Base-by-base conservation (phyloP, 2,113 vertebrate genomes). In the Indicator maculatus region DNA sequence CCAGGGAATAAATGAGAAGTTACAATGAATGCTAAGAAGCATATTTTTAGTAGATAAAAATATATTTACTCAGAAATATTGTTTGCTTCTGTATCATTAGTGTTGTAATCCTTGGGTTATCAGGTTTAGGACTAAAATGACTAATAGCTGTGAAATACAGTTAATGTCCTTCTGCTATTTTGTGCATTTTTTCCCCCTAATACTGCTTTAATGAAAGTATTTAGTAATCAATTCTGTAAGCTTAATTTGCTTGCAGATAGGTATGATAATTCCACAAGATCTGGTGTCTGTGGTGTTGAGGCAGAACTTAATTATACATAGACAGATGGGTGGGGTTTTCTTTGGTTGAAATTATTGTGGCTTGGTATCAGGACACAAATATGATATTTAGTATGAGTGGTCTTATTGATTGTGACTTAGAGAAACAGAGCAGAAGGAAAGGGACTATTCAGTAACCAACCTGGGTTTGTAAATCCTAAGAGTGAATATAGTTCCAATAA, bases 321-420 rank as follows among this genome's bases (percentile, higher is more conserved):
- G 44, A 84, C 8, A 2, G 16, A 76, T 45, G 8, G 21, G 11
- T n/a, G 30, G 9, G 11, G 4, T 67, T 85, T 61, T 21, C 33
- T 55, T 63, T 80, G 18, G 30, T 70, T 4, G 4, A 55, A 52
- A 66, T 31, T 36, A 14, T 3, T 73, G 36, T 59, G 55, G 26
- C 8, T 87, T 16, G 30, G 17, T 55, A 69, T 61, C 16, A 69
- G 36, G 8, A 74, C 44, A 41, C 26, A 24, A 77, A 69, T 36
- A 58, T 1, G 10, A 12, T 9, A 6, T 67, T 71, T 50, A 58
- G 16, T 3, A 3, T 3, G 3, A 86, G 18, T 44, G 55, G 20
- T 76, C 50, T 61, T 56, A 36, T 0, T 69, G 39, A 8, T 13
- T 73, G 27, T 30, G n/a, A 79, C 0, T 0, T 12, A 65, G 44